Conservation (phyloP, 92 coral and sea anemone genomes). For the Parazoanthus swiftii region DNA sequence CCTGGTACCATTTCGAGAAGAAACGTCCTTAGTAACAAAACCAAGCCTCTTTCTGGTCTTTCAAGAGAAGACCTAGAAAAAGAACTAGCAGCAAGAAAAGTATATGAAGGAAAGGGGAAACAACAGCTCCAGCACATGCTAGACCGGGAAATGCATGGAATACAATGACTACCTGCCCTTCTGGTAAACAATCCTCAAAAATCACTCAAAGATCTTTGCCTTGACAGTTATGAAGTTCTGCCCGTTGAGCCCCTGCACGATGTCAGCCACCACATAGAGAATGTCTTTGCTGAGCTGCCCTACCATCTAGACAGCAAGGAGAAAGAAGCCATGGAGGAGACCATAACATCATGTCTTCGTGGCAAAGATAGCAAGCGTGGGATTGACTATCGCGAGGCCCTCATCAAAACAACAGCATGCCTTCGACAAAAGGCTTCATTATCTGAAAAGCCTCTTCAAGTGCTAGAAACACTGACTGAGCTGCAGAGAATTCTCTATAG, state of each 20-base stretch:
- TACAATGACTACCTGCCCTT: too few relatives aligned
- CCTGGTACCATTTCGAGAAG: constrained; percentile 24
- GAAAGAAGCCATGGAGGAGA: constrained; percentile 19
- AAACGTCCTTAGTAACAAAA: constrained; percentile 9
- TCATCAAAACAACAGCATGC: constrained; percentile 30
- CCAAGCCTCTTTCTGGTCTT: constrained; percentile 42
- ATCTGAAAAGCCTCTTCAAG: constrained; percentile 33
- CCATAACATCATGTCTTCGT: constrained; percentile 20
- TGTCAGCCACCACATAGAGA: constrained; percentile 44
- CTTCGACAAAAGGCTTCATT: neutral
- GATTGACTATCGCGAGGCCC: constrained; percentile 44
- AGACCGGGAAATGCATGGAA: too few relatives aligned
- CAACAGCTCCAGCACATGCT: constrained; percentile 46
- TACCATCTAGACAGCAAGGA: constrained; percentile 30
- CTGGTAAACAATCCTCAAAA: constrained; percentile 10
- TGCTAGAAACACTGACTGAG: constrained; percentile 46
- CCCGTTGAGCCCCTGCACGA: constrained; percentile 51
- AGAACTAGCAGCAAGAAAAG: constrained; percentile 43
- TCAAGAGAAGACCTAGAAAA: constrained; percentile 48
- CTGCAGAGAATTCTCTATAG: constrained; percentile 49
- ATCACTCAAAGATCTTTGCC: constrained; percentile 40
- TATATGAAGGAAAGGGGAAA: constrained; percentile 52
- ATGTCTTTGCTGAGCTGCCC: constrained; percentile 46
- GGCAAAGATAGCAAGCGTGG: constrained; percentile 49
- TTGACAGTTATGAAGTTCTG: constrained; percentile 44